Base-by-base conservation (phyloP, 1,140 invertebrate species). In the Cydia strobilella region DNA sequence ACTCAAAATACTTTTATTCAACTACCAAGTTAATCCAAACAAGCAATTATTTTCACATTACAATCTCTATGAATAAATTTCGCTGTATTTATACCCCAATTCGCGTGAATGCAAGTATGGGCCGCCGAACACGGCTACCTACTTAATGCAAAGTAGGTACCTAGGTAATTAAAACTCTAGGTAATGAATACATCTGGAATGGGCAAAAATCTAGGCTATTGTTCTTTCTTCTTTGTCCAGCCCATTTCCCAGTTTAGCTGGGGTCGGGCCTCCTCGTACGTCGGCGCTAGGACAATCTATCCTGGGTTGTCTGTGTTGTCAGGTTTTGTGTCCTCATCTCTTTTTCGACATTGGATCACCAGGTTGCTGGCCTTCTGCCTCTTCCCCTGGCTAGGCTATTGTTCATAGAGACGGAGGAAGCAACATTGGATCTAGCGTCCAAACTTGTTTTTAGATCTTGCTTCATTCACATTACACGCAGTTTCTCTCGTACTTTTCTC, bases 111-210 rank as follows among this genome's bases (percentile, higher is more conserved):
- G 9, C 45, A 48, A 48, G 45, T 13, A 48, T 48, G 45, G 45
- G 12, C 45, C 45, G 45, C 45, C 45, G 54, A 18, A 23, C 54
- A 18, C n/a, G 18, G 7, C 54, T 9, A 62, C 18, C 15, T 23
- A n/a, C 18, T 62, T 62, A 63, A 20, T 20, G 12, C 62, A 13
- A 5, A 25, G 35, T 39, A 48, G 45, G 15, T 48, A 15, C 15
- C 45, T 48, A n/a, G 25, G 25, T 63, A 63, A 63, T 63, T 63
- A 63, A 63, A 63, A 63, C 62, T 62, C 23, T 10, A 63, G 62
- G 20, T 27, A 63, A 63, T 63, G 62, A 20, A 25, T 23, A 63
- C 27, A 25, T 12, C 62, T 63, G 25, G 62, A 27, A 23, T 15
- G 3, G 1, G 25, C 62, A 23, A 27, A 63, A 63, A 39, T 63